Evolutionary conservation across 2,888 invertebrate genomes (phyloP), one percentile per base, ranked within the genome.

Genomic region (Biston stratarius): DNA sequence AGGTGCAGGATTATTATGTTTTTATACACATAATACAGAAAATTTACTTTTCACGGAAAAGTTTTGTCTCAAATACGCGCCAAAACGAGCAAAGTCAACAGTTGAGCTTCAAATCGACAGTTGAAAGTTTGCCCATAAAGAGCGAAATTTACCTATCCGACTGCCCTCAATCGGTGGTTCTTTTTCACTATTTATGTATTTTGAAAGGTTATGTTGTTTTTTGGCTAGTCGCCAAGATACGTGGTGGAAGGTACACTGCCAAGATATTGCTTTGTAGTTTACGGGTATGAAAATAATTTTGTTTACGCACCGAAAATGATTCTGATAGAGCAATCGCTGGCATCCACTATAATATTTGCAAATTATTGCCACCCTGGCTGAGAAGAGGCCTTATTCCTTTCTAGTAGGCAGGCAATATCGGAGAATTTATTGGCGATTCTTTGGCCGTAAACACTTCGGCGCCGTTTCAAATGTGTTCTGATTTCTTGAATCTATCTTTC

Each of bases 121-220:
- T 63, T 67, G 33, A 68, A 68, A 68, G 67, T 64, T 68, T 64
- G 9, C 51, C 63, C 60, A 68, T 68, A 68, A 68, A 68, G 49
- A 55, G 53, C 51, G 63, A 68, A 60, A 64, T 64, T 64, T 68
- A 68, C 67, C 67, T 55, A 63, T 57, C 42, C 55, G 59, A 63
- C 45, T 51, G 56, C 51, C 56, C 63, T 51, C 67, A 34, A 68
- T 68, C 67, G 67, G 67, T 47, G 63, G 63, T 68, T 68, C 67
- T 64, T 63, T 65, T 63, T 49, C 59, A 64, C 63, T 68, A 68
- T 68, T 68, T 68, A 68, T 68, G 67, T 68, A 68, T 68, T 68
- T 68, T 68, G 67, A 68, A 57, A 68, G 67, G 67, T 68, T 68
- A 68, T 68, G 63, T 68, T 64, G 67, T 68, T 68, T 67, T 64